Conservation (phyloP, 2,888 invertebrate genomes). For the Nephrotoma guestfalica region DNA sequence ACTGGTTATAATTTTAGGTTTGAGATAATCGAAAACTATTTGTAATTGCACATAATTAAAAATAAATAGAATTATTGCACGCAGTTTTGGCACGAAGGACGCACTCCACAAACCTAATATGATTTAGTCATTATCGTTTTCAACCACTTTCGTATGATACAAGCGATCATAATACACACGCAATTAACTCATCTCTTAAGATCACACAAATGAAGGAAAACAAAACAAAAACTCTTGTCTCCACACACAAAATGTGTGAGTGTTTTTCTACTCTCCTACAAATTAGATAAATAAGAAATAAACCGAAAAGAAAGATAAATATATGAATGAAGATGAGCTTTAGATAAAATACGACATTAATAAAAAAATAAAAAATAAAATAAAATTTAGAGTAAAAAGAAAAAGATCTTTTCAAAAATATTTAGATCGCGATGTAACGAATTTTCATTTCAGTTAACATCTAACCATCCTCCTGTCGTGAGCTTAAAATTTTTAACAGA, state of each 20-base stretch:
- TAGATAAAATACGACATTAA: not conserved
- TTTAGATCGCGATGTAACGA: not conserved
- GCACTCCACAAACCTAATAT: not conserved
- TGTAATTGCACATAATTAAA: not conserved
- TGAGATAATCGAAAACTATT: not conserved
- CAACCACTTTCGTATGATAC: not conserved
- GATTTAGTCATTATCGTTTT: too few species aligned
- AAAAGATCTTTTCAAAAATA: not conserved
- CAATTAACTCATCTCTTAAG: not conserved
- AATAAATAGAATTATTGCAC: too few species aligned
- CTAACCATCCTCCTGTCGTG: not conserved
- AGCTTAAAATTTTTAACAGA: not conserved
- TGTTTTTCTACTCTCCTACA: not conserved
- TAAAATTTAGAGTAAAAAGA: not conserved
- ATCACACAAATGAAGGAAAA: not conserved
- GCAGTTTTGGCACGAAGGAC: not conserved
- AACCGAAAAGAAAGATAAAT: not conserved
- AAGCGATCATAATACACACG: not conserved
- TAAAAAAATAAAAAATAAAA: not conserved
- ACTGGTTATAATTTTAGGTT: not conserved
- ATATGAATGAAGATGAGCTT: not conserved
- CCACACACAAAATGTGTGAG: not conserved
- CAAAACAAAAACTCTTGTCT: not conserved
- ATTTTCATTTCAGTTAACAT: not conserved
- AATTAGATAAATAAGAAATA: slow-evolving; percentile 1